These are phyloP conservation scores for Cryptoleucopteryx plumbea DNA, from an alignment of 2,113 vertebrate genomes.

Conservation along the genomic window DNA sequence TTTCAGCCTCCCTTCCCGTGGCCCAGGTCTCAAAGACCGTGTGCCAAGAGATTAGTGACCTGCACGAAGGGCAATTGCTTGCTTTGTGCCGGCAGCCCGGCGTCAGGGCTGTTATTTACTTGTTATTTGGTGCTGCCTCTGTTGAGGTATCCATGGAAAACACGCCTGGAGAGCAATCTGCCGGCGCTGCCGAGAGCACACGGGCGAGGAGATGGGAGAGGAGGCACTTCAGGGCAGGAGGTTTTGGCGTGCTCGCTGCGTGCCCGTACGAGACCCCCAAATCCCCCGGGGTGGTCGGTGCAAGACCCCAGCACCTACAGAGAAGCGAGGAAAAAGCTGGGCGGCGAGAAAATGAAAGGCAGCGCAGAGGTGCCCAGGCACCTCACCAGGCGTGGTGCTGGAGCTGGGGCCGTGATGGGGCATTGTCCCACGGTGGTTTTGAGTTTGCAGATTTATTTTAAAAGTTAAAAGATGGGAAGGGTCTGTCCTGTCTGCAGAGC, in stretches of 20 bases:
- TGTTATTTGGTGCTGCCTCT: constrained; percentile 14
- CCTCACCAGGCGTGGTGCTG: rapidly evolving
- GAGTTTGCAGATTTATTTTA: neutral
- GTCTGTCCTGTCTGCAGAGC: neutral
- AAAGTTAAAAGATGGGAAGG: neutral
- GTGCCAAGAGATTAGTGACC: constrained; percentile 58
- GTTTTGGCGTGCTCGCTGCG: rapidly evolving
- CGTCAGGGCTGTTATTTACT: neutral
- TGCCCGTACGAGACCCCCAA: rapidly evolving
- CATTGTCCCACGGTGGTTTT: neutral
- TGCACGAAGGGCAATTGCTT: neutral
- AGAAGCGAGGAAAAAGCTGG: neutral
- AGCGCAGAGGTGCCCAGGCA: neutral
- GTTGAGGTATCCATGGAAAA: constrained; percentile 7
- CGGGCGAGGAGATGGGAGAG: neutral
- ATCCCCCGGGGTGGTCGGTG: rapidly evolving
- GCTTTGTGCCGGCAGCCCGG: constrained; percentile 20
- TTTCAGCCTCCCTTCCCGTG: constrained; percentile 1
- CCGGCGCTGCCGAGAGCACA: rapidly evolving
- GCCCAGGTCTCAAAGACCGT: constrained; percentile 28
- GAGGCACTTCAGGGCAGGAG: neutral
- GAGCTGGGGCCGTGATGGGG: neutral
- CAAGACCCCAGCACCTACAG: neutral
- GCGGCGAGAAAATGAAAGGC: rapidly evolving
- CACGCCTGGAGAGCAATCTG: neutral